Evolutionary conservation across 2,797 vertebrate species (phyloP), one percentile per base, ranked within the genome.

Genomic region (Bucorvus abyssinicus): DNA sequence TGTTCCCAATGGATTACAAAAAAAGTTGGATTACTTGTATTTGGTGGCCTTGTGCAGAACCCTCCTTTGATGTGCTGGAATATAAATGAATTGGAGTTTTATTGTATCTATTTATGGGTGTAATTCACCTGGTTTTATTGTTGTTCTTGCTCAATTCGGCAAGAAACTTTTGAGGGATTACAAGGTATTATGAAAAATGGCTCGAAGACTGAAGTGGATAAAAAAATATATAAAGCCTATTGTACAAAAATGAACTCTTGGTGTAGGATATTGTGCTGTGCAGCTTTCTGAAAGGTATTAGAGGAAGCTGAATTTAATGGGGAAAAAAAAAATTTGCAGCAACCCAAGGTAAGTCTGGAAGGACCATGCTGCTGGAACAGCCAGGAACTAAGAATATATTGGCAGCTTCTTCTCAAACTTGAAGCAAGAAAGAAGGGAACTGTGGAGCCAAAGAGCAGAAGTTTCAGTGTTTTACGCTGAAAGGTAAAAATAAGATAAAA

Each of bases 61-160:
- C 45, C 19, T 69, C 15, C 34, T 49, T 53, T 74, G 77, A 36
- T 89, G 53, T 5, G 2, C 36, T 61, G 30, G 32, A 88, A 74
- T 76, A 23, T 2, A 34, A 88, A 92, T 68, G 40, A 75, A 80
- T 70, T 77, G 27, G 85, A 53, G 22, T 84, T 82, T 84, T 71
- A 64, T 42, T 79, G 30, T 34, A 3, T 36, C 30, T 42, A 32
- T 75, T 84, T 88, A 21, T 56, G 73, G 79, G 61, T 84, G 71
- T 82, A 67, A 60, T 18, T 94, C 84, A 92, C 86, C 47, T 94
- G 52, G 7, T n/a, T 91, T 95, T 84, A 52, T 69, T 76, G 52
- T 12, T 86, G 15, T 15, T 82, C 69, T 84, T 91, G 61, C 70
- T 84, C 60, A 87, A 0, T 38, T 87, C 87, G 64, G 40, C 80